Conservation (phyloP, 1,140 invertebrate species). For the Campoletis sonorensis region DNA sequence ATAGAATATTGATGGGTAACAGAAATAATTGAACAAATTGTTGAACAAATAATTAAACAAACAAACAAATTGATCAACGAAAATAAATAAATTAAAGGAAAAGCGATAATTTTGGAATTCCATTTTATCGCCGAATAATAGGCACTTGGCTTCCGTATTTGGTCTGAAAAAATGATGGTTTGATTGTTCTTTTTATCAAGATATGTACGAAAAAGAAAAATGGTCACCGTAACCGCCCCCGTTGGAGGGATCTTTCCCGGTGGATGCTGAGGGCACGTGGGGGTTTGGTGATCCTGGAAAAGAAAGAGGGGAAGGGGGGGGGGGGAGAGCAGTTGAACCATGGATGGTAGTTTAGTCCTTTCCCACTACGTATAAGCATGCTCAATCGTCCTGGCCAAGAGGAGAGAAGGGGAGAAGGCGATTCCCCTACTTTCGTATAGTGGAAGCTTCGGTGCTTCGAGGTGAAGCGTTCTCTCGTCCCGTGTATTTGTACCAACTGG, state of each 20-base stretch:
- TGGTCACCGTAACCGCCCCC: slow-evolving; percentile 34
- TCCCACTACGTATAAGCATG: slow-evolving; percentile 1
- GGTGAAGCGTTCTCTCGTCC: background rate
- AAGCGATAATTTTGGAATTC: no score
- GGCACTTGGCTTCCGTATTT: no score
- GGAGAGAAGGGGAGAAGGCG: background rate
- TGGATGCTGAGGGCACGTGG: slow-evolving; percentile 2
- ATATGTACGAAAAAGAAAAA: slow-evolving; percentile 19
- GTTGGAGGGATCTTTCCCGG: background rate
- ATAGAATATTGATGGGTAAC: no score
- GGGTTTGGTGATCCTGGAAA: background rate
- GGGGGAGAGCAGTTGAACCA: background rate
- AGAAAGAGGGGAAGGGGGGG: background rate
- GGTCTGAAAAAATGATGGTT: background rate
- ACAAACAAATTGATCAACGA: no score
- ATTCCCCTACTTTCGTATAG: background rate
- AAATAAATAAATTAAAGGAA: no score
- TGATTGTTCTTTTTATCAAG: background rate
- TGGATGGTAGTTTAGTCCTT: slow-evolving; percentile 17
- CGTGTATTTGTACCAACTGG: background rate
- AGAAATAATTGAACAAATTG: no score
- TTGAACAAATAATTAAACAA: no score
- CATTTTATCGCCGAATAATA: no score
- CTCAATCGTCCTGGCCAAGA: background rate
- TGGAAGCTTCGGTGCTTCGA: background rate